A percentile compares a stretch with the other conserved stretches of the same genome.
Evolutionary conservation across 2,888 invertebrate genomes (phyloP).

Genomic region (Stenodema calcarata): DNA sequence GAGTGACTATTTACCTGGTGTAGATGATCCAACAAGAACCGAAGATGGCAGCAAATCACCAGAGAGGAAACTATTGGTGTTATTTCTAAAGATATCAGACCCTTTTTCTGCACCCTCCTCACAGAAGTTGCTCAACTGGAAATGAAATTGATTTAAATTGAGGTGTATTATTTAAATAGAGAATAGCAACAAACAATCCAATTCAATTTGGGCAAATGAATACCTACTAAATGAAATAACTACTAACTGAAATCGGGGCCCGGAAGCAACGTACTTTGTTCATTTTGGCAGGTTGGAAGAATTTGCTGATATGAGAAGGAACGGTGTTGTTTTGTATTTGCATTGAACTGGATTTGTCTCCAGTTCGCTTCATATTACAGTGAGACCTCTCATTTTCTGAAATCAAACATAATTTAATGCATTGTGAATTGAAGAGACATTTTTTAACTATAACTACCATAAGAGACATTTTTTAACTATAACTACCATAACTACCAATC

Average conservation of each 20-base stretch:
- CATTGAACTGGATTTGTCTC: conserved; percentile 35
- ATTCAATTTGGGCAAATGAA: not conserved
- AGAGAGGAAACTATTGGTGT: conserved; percentile 78
- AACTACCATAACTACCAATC: too few species aligned
- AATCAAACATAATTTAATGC: not conserved
- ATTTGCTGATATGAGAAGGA: conserved; percentile 51
- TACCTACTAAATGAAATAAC: not conserved
- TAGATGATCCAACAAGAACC: conserved; percentile 61
- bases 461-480: too few species aligned
- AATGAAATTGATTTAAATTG: not conserved
- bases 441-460: too few species aligned
- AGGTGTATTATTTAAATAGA: not conserved
- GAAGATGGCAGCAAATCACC: conserved; percentile 67
- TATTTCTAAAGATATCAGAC: conserved; percentile 76
- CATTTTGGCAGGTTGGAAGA: conserved; percentile 52
- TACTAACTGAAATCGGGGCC: not conserved
- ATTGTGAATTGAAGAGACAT: not conserved
- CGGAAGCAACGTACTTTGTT: conserved; percentile 50
- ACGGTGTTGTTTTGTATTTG: conserved; percentile 50
- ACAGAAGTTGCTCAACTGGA: conserved; percentile 52
- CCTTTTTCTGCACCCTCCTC: conserved; percentile 62
- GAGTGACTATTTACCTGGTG: conserved; percentile 46
- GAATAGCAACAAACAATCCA: not conserved
- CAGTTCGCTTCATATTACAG: conserved; percentile 40
- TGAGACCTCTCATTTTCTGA: conserved; percentile 48